phyloP scores from a whole-genome alignment of 1,140 invertebrate species.

The Drosophila rhopaloa region DNA sequence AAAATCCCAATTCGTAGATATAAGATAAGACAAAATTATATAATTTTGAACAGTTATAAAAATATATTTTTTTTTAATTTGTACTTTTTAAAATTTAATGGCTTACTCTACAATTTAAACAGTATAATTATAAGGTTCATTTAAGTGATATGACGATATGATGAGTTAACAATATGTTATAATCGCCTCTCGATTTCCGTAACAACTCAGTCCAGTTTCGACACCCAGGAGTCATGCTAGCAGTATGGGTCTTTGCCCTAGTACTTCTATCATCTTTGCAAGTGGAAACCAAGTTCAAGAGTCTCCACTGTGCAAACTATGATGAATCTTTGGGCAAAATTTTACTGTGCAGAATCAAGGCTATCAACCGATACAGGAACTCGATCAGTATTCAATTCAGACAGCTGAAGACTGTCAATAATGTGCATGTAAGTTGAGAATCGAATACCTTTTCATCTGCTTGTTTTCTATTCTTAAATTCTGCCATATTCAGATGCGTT shows the following conservation, averaged over 20 bases:
- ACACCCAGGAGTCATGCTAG: conserved; percentile 1
- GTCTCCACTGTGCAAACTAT: conserved; percentile 27
- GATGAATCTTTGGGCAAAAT: conserved; percentile 20
- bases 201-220: conserved; percentile 5
- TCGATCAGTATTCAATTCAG: conserved; percentile 28
- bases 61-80: no score
- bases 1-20: no score
- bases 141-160: conserved; percentile 5
- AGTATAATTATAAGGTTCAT: conserved; percentile 15
- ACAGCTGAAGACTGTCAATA: conserved; percentile 1
- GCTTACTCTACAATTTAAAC: conserved; percentile 9
- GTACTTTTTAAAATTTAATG: background rate
- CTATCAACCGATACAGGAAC: conserved; percentile 37
- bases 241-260: conserved; percentile 3
- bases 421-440: conserved; percentile 16
- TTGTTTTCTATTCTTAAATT: background rate
- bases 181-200: background rate
- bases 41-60: background rate
- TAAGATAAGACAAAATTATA: no score
- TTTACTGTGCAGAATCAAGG: conserved; percentile 30
- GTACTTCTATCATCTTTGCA: conserved; percentile 10
- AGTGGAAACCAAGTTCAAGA: conserved; percentile 41
- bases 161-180: background rate
- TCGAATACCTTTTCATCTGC: rapidly evolving
- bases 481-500: conserved; percentile 5